Evolutionary conservation across 2,888 invertebrate genomes (phyloP), one percentile per base, ranked within the genome.

Genomic region (Artemia sinica): DNA sequence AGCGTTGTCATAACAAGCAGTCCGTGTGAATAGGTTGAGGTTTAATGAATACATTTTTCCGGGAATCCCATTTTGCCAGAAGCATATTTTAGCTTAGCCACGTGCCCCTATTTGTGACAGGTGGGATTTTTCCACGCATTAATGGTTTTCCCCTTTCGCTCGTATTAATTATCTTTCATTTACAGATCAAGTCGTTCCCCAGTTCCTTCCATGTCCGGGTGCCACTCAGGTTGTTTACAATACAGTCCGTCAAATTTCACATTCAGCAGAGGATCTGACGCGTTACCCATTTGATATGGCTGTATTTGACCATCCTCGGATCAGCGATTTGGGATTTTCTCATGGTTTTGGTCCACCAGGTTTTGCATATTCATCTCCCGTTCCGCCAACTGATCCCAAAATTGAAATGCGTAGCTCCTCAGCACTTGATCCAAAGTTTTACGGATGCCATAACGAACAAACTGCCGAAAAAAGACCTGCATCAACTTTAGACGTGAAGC

Each of bases 181-280:
- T 58, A 18, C 63, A 58, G 63, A 58, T 58, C 63, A n/a, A n/a
- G n/a, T 28, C 14, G 14, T 11, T 58, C 63, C 63, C n/a, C 63
- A 58, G 9, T 58, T 58, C 63, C 28, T 18, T 58, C 63, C n/a
- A 10, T 58, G 14, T 58, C 63, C 63, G 10, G 63, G 63, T n/a
- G 28, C n/a, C 63, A 58, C 9, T 58, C 63, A 58, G n/a, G 63
- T 58, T 58, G 63, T 58, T 58, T 58, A 58, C 63, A 58, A 58
- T 28, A 28, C 63, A n/a, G 11, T 28, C 8, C n/a, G 63, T 28
- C 63, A 58, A 28, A 28, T 58, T n/a, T 58, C 63, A 18, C 63
- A 58, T 28, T 28, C 63, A 1, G 8, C 63, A 28, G 8, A 18
- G 14, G 63, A 58, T 28, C 63, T 58, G 28, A 18, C 63, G 28